A percentile compares a stretch with the other conserved stretches of the same genome.
These are phyloP conservation scores for Ceratitis capitata DNA, from an alignment of 1,140 invertebrate genomes.

Conservation along the genomic window DNA sequence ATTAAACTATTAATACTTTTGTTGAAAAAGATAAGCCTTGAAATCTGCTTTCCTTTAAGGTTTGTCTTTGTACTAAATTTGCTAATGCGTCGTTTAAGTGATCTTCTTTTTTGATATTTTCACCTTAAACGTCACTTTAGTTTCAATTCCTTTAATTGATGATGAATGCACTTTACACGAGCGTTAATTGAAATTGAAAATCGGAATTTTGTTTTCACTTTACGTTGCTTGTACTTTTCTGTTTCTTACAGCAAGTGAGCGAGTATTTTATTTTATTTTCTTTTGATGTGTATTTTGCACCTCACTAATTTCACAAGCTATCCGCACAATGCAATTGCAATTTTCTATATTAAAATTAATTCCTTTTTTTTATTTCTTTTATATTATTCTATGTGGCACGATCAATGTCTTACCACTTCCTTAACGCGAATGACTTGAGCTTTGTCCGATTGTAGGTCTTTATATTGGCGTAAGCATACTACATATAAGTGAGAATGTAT, in stretches of 20 bases:
- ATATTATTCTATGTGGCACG: background rate
- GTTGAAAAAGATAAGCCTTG: background rate
- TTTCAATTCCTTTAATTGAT: conserved; percentile 7
- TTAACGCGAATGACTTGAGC: conserved; percentile 58
- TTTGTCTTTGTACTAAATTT: conserved; percentile 18
- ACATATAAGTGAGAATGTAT: too few relatives aligned
- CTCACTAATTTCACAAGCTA: background rate
- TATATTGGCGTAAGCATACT: conserved; percentile 50
- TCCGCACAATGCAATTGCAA: too few relatives aligned
- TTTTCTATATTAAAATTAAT: too few relatives aligned
- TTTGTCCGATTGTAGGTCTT: conserved; percentile 51
- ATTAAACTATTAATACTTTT: conserved; percentile 40
- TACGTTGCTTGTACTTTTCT: too few relatives aligned
- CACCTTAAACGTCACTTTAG: background rate
- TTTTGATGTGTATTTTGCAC: background rate
- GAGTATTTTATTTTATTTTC: background rate
- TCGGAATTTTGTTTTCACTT: background rate
- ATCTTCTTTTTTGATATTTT: conserved; percentile 27
- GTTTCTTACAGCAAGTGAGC: background rate
- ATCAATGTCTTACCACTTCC: conserved; percentile 46
- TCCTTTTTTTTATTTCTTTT: background rate
- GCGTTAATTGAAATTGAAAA: background rate
- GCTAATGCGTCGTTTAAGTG: background rate
- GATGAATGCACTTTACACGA: background rate
- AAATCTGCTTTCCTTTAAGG: conserved; percentile 42